Evolutionary conservation across 2,797 vertebrate species (phyloP).

Genomic region (Acanthurus leucopareius): DNA sequence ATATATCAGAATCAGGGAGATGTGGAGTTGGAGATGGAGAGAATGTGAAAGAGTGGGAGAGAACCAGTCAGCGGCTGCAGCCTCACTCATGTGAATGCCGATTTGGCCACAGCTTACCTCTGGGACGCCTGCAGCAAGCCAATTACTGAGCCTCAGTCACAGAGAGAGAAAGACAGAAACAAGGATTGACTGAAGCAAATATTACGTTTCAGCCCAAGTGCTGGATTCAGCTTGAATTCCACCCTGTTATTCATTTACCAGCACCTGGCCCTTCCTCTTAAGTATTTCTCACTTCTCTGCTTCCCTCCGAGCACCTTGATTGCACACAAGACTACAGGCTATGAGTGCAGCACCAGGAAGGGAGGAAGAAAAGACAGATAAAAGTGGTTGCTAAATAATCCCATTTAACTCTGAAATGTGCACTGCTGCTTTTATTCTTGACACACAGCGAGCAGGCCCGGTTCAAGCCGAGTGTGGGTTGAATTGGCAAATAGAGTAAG

Average conservation of each 20-base stretch:
- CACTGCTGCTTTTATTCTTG: constrained; percentile 75
- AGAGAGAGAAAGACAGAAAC: constrained; percentile 65
- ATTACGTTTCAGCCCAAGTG: constrained; percentile 57
- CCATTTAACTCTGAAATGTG: constrained; percentile 80
- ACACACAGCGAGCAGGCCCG: constrained; percentile 67
- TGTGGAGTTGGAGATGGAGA: constrained; percentile 39
- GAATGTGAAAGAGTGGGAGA: constrained; percentile 64
- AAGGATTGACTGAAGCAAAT: constrained; percentile 72
- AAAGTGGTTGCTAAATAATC: constrained; percentile 79
- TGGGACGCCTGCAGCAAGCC: constrained; percentile 81
- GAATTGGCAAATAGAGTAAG: constrained; percentile 76
- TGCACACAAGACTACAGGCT: constrained; percentile 71
- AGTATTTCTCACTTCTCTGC: constrained; percentile 55
- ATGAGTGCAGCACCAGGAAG: constrained; percentile 57
- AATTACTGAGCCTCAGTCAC: constrained; percentile 78
- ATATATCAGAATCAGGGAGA: constrained; percentile 30
- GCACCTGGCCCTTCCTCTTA: constrained; percentile 55
- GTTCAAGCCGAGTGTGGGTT: constrained; percentile 69
- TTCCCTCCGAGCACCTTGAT: constrained; percentile 55
- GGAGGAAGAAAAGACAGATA: constrained; percentile 64
- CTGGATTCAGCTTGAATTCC: constrained; percentile 57
- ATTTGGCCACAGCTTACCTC: constrained; percentile 78
- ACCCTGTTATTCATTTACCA: constrained; percentile 60
- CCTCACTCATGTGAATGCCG: constrained; percentile 77
- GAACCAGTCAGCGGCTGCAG: constrained; percentile 70